These are phyloP conservation scores for Triops longicaudatus DNA, from an alignment of 1,140 invertebrate genomes.

Conservation along the genomic window DNA sequence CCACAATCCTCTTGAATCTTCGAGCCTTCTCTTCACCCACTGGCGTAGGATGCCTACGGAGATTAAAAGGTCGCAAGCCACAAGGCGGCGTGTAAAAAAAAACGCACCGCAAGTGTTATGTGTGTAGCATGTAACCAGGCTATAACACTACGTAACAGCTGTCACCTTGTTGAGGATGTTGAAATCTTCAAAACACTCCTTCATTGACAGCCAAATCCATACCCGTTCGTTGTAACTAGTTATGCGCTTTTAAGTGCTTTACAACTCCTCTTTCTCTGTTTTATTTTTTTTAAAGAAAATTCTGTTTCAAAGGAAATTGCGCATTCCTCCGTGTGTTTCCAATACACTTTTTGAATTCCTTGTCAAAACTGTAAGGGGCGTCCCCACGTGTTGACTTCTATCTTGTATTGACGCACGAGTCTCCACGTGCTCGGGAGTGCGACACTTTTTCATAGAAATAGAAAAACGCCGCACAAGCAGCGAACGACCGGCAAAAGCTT, in stretches of 20 bases:
- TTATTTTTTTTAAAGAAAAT: not conserved
- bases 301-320: not conserved
- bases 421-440: not conserved
- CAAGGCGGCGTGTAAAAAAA: not conserved
- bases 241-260: not conserved
- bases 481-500: not conserved
- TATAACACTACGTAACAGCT: slow-evolving; percentile 3
- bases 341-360: not conserved
- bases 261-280: not conserved
- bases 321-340: not conserved
- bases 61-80: not conserved
- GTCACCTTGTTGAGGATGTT: not conserved
- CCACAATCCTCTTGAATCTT: not conserved
- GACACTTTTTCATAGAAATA: too few species aligned
- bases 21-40: not conserved
- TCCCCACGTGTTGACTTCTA: not conserved
- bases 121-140: not conserved
- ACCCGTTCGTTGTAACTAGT: not conserved
- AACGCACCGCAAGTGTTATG: not conserved
- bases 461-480: not conserved
- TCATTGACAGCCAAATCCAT: slow-evolving; percentile 1
- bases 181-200: not conserved
- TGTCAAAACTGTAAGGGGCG: not conserved
- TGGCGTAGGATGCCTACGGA: not conserved
- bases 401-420: not conserved